Percentiles rank a stretch among this genome's conserved stretches.
Evolutionary conservation across 2,113 vertebrate species (phyloP).

Genomic region (Calyptommatus sinebrachiatus): DNA sequence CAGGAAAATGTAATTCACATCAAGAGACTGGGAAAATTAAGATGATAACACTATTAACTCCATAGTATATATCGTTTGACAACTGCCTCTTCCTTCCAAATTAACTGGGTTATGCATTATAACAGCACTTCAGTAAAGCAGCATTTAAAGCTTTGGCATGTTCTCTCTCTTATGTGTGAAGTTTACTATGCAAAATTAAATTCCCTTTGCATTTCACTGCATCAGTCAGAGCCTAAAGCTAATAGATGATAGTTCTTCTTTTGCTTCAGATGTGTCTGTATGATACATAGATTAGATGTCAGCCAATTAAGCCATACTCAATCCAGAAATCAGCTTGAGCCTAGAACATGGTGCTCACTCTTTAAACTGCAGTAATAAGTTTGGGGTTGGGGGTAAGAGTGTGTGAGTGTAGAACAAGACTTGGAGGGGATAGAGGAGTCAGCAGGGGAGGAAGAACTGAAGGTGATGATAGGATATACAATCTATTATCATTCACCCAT

Average conservation of each 20-base stretch:
- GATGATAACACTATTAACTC: constrained; percentile 54
- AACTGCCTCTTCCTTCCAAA: constrained; percentile 48
- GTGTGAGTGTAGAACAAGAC: no score
- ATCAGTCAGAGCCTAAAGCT: constrained; percentile 7
- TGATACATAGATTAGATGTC: no score
- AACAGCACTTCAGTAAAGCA: constrained; percentile 28
- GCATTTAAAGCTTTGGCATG: constrained; percentile 49
- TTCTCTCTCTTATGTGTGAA: constrained; percentile 34
- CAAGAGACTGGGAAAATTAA: constrained; percentile 56
- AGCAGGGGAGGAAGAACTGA: no score
- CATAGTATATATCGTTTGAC: constrained; percentile 49
- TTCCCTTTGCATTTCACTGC: constrained; percentile 38
- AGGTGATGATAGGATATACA: no score
- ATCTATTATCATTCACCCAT: no score
- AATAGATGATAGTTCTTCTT: not conserved
- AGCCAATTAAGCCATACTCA: no score
- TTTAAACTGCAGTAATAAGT: no score
- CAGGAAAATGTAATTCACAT: constrained; percentile 59
- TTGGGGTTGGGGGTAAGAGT: no score
- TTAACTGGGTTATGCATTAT: constrained; percentile 48
- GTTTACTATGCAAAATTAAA: constrained; percentile 19
- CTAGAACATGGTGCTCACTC: no score
- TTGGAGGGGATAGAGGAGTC: no score
- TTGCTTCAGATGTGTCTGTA: no score
- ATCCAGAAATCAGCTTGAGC: no score